A percentile compares a stretch with the other conserved stretches of the same genome.
Conservation (phyloP, 1,140 invertebrate genomes). For the Reticulitermes speratus region DNA sequence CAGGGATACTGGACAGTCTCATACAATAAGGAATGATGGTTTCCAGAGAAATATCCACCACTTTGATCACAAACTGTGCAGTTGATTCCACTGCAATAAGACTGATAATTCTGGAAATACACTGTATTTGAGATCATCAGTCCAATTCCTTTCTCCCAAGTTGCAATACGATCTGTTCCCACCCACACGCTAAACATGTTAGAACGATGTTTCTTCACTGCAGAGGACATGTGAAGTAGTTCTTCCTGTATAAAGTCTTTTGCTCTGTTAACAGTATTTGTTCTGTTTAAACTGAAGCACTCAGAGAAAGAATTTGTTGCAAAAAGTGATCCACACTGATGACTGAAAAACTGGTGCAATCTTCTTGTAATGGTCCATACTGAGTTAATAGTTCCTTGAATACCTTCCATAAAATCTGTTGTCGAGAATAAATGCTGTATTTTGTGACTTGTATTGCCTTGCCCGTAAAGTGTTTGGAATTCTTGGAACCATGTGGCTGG, state of each 20-base stretch:
- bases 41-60: conserved; percentile 1
- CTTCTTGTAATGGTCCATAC: neutral
- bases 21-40: neutral
- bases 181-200: neutral
- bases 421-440: neutral
- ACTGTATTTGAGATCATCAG: neutral
- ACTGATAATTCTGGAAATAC: conserved; percentile 15
- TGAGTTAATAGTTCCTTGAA: neutral
- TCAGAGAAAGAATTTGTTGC: neutral
- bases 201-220: neutral
- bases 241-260: neutral
- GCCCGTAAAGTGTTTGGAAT: neutral
- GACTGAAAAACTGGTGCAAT: neutral
- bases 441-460: neutral
- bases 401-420: neutral
- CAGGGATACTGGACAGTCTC: conserved; percentile 17
- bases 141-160: conserved; percentile 6
- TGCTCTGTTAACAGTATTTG: neutral
- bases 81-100: neutral
- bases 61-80: neutral
- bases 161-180: neutral
- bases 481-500: neutral
- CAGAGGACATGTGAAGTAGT: neutral
- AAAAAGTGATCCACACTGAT: neutral
- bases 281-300: neutral